Evolutionary conservation across 2,797 vertebrate species (phyloP).

Genomic region (Syngnathus acus): DNA sequence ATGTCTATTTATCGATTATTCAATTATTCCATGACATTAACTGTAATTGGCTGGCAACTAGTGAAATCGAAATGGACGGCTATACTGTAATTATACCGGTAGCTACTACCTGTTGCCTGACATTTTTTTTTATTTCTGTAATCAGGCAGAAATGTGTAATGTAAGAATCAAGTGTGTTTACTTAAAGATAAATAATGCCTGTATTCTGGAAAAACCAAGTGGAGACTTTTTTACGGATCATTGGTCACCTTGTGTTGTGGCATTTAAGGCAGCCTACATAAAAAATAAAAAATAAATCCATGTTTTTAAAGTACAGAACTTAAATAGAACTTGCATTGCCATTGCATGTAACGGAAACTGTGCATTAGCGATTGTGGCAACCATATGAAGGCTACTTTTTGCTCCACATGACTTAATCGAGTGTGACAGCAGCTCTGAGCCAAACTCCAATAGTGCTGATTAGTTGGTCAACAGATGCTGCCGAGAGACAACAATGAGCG

Average conservation of each 20-base stretch:
- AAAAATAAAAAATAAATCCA: neutral
- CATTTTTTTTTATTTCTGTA: neutral
- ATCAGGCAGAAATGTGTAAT: neutral
- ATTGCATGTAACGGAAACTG: neutral
- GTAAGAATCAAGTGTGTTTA: neutral
- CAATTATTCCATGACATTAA: no score
- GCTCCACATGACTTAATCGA: slow-evolving; percentile 34
- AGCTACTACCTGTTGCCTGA: neutral
- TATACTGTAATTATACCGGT: no score
- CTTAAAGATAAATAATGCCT: neutral
- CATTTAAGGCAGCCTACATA: neutral
- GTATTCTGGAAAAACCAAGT: neutral
- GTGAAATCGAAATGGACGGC: no score
- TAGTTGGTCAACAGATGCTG: slow-evolving; percentile 27
- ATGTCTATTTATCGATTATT: no score
- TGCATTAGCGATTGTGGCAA: neutral
- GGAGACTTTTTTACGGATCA: neutral
- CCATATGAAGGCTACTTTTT: slow-evolving; percentile 26
- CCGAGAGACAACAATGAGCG: neutral
- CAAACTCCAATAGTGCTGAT: slow-evolving; percentile 41
- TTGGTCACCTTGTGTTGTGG: neutral
- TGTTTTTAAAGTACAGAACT: neutral
- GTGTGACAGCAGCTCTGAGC: slow-evolving; percentile 41
- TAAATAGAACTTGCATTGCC: neutral
- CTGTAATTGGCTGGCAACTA: no score